Conservation (phyloP, 2,797 vertebrate species). For the Kryptopterus vitreolus region DNA sequence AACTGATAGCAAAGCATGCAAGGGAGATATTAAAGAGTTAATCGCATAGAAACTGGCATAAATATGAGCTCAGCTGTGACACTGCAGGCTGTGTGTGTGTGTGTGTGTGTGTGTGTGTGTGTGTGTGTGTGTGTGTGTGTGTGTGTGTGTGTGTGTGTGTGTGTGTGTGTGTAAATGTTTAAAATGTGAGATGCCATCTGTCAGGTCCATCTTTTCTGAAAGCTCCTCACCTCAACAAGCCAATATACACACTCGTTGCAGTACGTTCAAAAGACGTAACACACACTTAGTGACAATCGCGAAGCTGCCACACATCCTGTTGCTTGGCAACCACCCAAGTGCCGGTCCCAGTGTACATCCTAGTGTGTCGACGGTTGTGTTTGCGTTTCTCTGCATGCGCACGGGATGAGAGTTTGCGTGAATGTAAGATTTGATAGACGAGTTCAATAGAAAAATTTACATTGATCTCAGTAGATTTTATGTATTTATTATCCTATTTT, state of each 20-base stretch:
- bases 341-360: constrained; percentile 28
- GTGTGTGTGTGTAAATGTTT: constrained; percentile 42
- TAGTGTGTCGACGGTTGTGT: constrained; percentile 28
- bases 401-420: not conserved
- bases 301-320: constrained; percentile 46
- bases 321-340: constrained; percentile 51
- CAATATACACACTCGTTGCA: constrained; percentile 21
- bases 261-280: constrained; percentile 35
- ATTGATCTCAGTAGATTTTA: constrained; percentile 11
- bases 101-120: constrained; percentile 31
- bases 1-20: not conserved
- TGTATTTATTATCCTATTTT: not conserved
- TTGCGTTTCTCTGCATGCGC: not conserved
- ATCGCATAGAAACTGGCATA: constrained; percentile 52
- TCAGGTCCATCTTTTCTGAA: constrained; percentile 46
- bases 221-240: constrained; percentile 33
- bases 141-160: constrained; percentile 21
- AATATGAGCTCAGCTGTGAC: constrained; percentile 57
- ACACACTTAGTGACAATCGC: constrained; percentile 43
- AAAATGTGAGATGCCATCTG: constrained; percentile 56
- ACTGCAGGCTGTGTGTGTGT: constrained; percentile 45
- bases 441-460: not conserved
- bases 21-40: constrained; percentile 40
- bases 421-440: not conserved
- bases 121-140: constrained; percentile 41